Evolutionary conservation across 2,113 vertebrate genomes (phyloP), one percentile per base, ranked within the genome.

Genomic region (Stegastes partitus): DNA sequence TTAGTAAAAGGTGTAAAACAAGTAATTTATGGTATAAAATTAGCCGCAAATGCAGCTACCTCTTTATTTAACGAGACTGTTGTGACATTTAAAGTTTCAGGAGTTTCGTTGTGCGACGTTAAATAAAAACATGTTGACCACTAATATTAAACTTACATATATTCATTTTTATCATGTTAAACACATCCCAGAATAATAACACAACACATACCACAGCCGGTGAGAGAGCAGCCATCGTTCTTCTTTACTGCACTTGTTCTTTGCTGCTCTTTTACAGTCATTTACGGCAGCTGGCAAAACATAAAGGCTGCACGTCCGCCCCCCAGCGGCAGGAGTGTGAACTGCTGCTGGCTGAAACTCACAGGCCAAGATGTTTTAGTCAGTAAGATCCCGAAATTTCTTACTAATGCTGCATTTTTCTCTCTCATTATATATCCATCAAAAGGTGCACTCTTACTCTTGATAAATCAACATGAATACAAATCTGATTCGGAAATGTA

Each of bases 201-300:
- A 19, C 22, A 39, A 39, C 21, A 67, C 31, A 0, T 18, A 67
- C 37, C 16, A 12, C 15, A 6, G 0, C 0, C 15, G 21, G 1
- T 22, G 11, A 3, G 19, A 10, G 12, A 4, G 14, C 15, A 45
- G 42, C 49, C 62, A 59, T 44, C 11, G 4, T 2, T 54, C 57
- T 70, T 53, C 74, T 70, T 61, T 70, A 4, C 31, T 58, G n/a
- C 2, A 31, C 63, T 42, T 15, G 12, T 14, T 23, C 34, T 61
- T 49, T 28, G 1, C 26, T 22, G 19, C 44, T 47, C 2, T 14
- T 42, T 51, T 54, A 1, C 39, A 4, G 37, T 26, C 11, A 45
- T 51, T 62, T 47, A 59, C 28, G 34, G 42, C n/a, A 21, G 16
- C 19, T 45, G 19, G 4, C 10, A 61, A 5, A 31, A 0, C 10